Evolutionary conservation across 2,888 invertebrate species (phyloP).

Genomic region (Callosobruchus maculatus): DNA sequence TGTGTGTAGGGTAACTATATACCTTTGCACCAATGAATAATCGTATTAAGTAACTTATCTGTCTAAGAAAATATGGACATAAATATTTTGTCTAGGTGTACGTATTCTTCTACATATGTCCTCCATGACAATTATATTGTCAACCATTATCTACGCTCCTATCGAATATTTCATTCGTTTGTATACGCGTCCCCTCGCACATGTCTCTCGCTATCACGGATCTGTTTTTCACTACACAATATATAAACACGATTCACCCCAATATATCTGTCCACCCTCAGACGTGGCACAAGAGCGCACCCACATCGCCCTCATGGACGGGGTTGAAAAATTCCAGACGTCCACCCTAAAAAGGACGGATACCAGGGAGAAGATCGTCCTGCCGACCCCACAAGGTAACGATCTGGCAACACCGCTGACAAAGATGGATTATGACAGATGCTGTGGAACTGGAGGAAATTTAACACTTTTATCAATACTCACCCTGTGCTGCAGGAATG

Average conservation of each 20-base stretch:
- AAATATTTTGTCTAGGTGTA: too few relatives aligned
- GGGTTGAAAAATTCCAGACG: slow-evolving; percentile 73
- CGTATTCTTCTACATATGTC: too few relatives aligned
- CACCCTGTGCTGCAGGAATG: too few relatives aligned
- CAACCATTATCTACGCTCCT: neutral
- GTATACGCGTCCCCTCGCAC: neutral
- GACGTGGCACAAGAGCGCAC: slow-evolving; percentile 73
- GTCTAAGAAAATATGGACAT: too few relatives aligned
- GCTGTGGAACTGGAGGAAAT: neutral
- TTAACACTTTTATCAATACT: neutral
- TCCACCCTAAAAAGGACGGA: slow-evolving; percentile 68
- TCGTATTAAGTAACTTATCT: too few relatives aligned
- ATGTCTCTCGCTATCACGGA: neutral
- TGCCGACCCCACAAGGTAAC: slow-evolving; percentile 81
- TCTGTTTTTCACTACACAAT: neutral
- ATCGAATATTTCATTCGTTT: neutral
- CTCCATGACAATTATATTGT: too few relatives aligned
- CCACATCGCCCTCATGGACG: slow-evolving; percentile 72
- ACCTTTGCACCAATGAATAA: too few relatives aligned
- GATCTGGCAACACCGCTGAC: slow-evolving; percentile 2
- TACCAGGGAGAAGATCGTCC: slow-evolving; percentile 76
- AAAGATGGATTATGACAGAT: neutral
- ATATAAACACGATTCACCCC: neutral
- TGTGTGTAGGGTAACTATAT: too few relatives aligned
- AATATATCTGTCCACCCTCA: slow-evolving; percentile 29